These are phyloP conservation scores for Oasisia sp. DNA, from an alignment of 2,888 invertebrate genomes.

Conservation along the genomic window DNA sequence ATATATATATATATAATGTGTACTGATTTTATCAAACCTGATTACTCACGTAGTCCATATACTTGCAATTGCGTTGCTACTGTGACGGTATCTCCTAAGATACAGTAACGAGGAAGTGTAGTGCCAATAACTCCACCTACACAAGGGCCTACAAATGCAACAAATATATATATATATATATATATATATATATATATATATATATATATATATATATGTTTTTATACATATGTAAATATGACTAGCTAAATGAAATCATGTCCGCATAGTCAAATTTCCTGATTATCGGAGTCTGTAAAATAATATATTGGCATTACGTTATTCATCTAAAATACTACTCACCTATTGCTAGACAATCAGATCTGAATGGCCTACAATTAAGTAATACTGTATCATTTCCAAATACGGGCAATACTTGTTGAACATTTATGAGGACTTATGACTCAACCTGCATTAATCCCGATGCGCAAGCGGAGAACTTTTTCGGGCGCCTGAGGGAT, in stretches of 20 bases:
- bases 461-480: background rate
- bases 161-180: background rate
- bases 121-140: background rate
- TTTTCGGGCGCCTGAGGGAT: background rate
- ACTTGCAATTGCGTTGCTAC: background rate
- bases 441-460: background rate
- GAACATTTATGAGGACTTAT: background rate
- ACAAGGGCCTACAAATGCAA: slow-evolving; percentile 3
- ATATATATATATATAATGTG: too few species aligned
- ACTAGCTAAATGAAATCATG: too few species aligned
- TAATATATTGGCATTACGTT: too few species aligned
- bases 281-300: too few species aligned
- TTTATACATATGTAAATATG: too few species aligned
- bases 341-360: too few species aligned
- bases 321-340: too few species aligned
- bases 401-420: background rate
- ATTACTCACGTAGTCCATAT: background rate
- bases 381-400: background rate
- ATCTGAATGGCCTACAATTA: background rate
- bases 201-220: too few species aligned
- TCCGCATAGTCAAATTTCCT: too few species aligned
- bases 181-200: background rate
- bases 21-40: background rate
- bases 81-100: background rate
- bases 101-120: background rate